Evolutionary conservation across 2,113 vertebrate genomes (phyloP).

Genomic region (Sclerurus mexicanus): DNA sequence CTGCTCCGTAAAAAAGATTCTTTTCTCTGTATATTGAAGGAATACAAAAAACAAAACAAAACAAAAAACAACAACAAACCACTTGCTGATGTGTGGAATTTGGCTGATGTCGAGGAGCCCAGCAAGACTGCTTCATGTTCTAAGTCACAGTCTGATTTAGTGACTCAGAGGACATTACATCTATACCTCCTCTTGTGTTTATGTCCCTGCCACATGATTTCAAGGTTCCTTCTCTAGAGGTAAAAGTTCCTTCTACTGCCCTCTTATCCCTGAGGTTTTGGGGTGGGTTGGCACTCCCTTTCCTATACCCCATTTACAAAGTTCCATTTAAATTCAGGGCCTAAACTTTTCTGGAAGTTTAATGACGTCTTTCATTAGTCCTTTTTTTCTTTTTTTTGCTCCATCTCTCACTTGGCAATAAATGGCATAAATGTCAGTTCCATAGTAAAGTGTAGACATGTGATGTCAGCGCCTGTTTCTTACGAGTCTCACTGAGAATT

Average conservation of each 20-base stretch:
- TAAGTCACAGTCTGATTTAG: neutral
- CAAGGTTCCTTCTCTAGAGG: neutral
- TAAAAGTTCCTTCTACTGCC: no score
- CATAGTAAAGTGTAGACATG: constrained; percentile 6
- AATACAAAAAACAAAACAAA: neutral
- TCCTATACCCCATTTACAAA: neutral
- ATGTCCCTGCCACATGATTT: neutral
- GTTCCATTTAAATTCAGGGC: neutral
- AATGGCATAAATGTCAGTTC: constrained; percentile 28
- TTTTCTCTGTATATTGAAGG: neutral
- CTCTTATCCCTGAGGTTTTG: neutral
- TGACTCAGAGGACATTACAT: no score
- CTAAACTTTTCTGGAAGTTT: neutral
- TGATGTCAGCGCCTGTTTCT: constrained; percentile 16
- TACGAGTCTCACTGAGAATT: neutral
- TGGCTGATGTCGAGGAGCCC: rapidly evolving
- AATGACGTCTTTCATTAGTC: neutral
- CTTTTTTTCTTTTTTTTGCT: constrained; percentile 11
- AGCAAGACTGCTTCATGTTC: neutral
- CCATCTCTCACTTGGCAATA: neutral
- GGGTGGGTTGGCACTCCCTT: neutral
- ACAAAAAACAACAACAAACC: neutral
- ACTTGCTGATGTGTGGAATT: neutral
- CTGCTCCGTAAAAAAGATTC: neutral
- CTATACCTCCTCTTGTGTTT: neutral